A percentile compares a stretch with the other conserved stretches of the same genome.
Conservation (phyloP, 2,888 invertebrate genomes). For the Pomacea canaliculata region DNA sequence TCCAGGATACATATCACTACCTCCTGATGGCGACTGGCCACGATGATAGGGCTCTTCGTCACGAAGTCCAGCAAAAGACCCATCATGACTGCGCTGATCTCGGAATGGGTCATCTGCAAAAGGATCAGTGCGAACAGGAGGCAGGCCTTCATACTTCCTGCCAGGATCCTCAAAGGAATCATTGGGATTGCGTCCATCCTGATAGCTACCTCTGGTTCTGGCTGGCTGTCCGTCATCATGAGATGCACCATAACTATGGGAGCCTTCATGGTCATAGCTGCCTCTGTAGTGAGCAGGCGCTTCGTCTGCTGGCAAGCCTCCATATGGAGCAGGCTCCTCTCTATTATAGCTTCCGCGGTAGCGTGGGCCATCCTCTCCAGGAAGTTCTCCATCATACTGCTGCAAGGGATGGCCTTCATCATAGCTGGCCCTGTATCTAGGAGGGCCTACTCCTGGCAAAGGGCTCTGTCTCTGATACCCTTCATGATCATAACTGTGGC, state of each 20-base stretch:
- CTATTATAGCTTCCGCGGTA: conserved; percentile 32
- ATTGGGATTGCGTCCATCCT: conserved; percentile 33
- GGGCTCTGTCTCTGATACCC: conserved; percentile 10
- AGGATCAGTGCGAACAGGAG: conserved; percentile 56
- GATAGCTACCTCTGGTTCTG: conserved; percentile 36
- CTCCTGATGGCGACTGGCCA: conserved; percentile 38
- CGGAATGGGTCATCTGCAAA: conserved; percentile 62
- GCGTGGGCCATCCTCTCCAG: conserved; percentile 8
- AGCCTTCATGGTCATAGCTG: conserved; percentile 20
- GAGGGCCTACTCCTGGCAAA: conserved; percentile 9
- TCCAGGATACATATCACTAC: conserved; percentile 33
- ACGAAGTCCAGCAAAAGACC: conserved; percentile 32
- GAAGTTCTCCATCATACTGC: conserved; percentile 5
- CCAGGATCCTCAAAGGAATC: conserved; percentile 27
- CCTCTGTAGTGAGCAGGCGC: conserved; percentile 22
- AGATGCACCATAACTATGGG: not conserved
- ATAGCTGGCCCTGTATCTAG: conserved; percentile 22
- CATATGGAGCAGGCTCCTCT: not conserved
- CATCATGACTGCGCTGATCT: conserved; percentile 41
- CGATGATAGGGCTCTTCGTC: conserved; percentile 39
- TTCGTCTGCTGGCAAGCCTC: not conserved
- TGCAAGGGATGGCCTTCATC: conserved; percentile 1
- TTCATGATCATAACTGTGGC: conserved; percentile 37
- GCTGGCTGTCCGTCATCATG: conserved; percentile 7
- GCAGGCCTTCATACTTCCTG: conserved; percentile 54